Percentiles rank a stretch among this genome's conserved stretches.
These are phyloP conservation scores for Rhagophthalmus giganteus DNA, from an alignment of 2,888 invertebrate species.

Conservation along the genomic window DNA sequence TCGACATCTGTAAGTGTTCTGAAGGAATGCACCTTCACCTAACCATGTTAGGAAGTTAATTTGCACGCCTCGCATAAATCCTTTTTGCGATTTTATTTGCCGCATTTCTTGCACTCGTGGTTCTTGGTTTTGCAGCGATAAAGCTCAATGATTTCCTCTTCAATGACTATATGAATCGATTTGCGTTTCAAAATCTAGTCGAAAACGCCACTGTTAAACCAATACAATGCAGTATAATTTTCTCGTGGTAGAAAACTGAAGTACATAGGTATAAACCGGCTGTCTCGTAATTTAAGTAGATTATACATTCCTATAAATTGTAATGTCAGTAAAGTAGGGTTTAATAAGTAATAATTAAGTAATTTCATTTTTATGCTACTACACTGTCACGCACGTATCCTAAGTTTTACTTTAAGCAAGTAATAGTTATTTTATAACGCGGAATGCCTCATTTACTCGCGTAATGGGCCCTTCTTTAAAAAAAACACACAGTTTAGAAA, in stretches of 20 bases:
- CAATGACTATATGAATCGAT: no score
- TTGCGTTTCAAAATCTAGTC: no score
- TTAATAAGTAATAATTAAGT: slow-evolving; percentile 12
- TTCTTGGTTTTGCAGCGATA: no score
- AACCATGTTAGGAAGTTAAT: background rate
- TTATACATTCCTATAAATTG: slow-evolving; percentile 1
- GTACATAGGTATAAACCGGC: no score
- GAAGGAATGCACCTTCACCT: background rate
- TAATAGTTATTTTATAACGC: no score
- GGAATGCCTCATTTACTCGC: no score
- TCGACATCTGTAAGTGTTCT: background rate
- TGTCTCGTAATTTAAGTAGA: slow-evolving; percentile 5
- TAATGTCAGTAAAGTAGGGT: slow-evolving; percentile 7
- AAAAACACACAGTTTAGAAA: background rate
- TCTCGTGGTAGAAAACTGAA: no score
- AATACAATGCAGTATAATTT: no score
- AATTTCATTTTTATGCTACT: slow-evolving; percentile 12
- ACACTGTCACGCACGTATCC: slow-evolving; percentile 4
- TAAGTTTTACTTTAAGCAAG: no score
- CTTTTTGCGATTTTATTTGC: background rate
- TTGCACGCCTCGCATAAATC: background rate
- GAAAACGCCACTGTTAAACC: no score
- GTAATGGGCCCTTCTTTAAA: background rate
- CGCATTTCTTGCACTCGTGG: no score
- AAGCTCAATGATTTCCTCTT: no score